A percentile compares a stretch with the other conserved stretches of the same genome.
Evolutionary conservation across 2,888 invertebrate species (phyloP).

Genomic region (Sinodicranocentrus sp.): DNA sequence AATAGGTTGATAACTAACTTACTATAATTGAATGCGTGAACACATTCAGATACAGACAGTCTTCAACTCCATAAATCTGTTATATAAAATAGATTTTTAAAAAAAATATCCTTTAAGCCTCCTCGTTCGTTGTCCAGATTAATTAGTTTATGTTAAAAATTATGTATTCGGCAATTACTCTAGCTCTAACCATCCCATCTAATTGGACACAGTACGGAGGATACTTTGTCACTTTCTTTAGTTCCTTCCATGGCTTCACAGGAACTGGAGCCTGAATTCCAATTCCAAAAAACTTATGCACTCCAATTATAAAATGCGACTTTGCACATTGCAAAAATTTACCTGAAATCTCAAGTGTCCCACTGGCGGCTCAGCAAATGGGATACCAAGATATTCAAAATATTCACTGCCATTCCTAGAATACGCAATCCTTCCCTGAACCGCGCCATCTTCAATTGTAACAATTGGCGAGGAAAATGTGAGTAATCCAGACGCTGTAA

Average conservation of each 20-base stretch:
- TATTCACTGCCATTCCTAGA: slow-evolving; percentile 66
- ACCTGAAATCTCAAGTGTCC: slow-evolving; percentile 61
- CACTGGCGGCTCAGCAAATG: slow-evolving; percentile 59
- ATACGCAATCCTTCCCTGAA: slow-evolving; percentile 55
- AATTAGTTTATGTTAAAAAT: neutral
- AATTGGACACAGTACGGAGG: slow-evolving; percentile 63
- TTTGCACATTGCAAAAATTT: too few relatives aligned
- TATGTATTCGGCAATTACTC: neutral
- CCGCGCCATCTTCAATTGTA: slow-evolving; percentile 49
- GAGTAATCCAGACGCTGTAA: neutral
- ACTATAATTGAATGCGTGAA: slow-evolving; percentile 43
- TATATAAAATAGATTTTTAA: neutral
- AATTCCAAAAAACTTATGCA: too few relatives aligned
- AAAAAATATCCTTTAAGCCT: neutral
- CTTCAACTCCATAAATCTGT: slow-evolving; percentile 49
- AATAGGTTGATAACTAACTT: neutral
- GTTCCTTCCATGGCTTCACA: slow-evolving; percentile 49
- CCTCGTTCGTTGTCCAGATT: neutral
- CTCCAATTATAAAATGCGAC: too few relatives aligned
- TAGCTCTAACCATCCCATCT: slow-evolving; percentile 53
- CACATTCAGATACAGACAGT: slow-evolving; percentile 61
- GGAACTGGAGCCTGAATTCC: slow-evolving; percentile 59
- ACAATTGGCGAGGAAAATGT: slow-evolving; percentile 70
- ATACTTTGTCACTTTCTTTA: slow-evolving; percentile 50
- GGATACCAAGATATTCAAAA: slow-evolving; percentile 56